These are phyloP conservation scores for Lepidurus couesii DNA, from an alignment of 1,140 invertebrate species.

Conservation along the genomic window DNA sequence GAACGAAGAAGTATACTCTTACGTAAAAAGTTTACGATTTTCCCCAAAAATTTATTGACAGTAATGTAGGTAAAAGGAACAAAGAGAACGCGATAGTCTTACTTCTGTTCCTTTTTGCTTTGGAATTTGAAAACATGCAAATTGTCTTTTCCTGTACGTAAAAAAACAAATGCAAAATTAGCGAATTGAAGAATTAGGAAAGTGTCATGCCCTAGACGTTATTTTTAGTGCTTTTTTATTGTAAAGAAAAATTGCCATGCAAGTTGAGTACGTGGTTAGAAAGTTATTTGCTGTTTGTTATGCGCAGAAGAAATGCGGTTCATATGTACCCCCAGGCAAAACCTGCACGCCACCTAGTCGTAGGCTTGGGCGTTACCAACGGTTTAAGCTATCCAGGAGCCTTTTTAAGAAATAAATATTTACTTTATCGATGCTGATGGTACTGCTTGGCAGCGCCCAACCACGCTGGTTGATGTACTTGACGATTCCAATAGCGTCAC, in stretches of 20 bases:
- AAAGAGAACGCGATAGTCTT: too few species aligned
- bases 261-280: background rate
- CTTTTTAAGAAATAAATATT: background rate
- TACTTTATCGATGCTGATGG: slow-evolving; percentile 20
- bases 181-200: too few species aligned
- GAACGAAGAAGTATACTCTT: background rate
- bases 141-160: background rate
- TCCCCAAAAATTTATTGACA: too few species aligned
- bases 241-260: background rate
- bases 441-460: background rate
- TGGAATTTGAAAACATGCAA: background rate
- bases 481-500: slow-evolving; percentile 63
- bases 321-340: too few species aligned
- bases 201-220: too few species aligned
- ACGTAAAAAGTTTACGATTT: background rate
- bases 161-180: background rate
- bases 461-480: slow-evolving; percentile 69
- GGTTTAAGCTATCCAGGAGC: background rate
- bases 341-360: too few species aligned
- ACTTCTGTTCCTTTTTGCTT: background rate
- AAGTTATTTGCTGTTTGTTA: background rate
- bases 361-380: background rate
- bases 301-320: too few species aligned
- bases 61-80: too few species aligned
- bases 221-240: too few species aligned